phyloP scores from a whole-genome alignment of 2,113 vertebrate species.

The Plecotus auritus region DNA sequence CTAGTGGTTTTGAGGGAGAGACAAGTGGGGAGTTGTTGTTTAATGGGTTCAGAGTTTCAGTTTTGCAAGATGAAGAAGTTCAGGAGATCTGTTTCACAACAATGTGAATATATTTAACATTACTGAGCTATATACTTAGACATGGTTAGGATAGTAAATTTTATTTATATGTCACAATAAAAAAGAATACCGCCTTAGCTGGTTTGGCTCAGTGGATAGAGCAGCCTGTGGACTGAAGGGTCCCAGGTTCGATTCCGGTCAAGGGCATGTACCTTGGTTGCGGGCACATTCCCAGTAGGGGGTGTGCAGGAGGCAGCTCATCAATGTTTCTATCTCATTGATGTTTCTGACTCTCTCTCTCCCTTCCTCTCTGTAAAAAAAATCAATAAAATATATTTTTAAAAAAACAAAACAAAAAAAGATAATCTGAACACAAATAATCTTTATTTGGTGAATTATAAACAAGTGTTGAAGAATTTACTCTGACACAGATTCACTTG shows the following conservation, averaged over 20 bases:
- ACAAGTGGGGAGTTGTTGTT: not conserved
- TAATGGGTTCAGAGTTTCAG: not conserved
- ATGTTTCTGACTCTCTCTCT: no score
- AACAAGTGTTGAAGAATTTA: conserved; percentile 41
- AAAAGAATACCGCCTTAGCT: not conserved
- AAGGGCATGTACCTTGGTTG: no score
- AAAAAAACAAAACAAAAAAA: not conserved
- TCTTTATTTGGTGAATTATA: conserved; percentile 28
- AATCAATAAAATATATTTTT: no score
- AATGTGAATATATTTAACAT: not conserved
- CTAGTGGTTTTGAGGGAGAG: no score
- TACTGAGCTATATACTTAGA: not conserved
- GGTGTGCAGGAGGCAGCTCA: no score
- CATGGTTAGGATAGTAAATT: not conserved
- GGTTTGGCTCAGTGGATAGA: no score
- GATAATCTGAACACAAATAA: not conserved
- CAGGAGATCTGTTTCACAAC: not conserved
- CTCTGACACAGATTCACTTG: conserved; percentile 44
- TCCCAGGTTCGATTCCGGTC: no score
- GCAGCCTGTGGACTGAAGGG: no score
- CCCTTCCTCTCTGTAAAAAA: not conserved
- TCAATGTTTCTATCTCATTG: no score
- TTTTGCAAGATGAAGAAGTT: not conserved
- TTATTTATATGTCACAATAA: not conserved
- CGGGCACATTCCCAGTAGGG: no score